Evolutionary conservation across 2,888 invertebrate genomes (phyloP).

Genomic region (Eupsilia transversa): DNA sequence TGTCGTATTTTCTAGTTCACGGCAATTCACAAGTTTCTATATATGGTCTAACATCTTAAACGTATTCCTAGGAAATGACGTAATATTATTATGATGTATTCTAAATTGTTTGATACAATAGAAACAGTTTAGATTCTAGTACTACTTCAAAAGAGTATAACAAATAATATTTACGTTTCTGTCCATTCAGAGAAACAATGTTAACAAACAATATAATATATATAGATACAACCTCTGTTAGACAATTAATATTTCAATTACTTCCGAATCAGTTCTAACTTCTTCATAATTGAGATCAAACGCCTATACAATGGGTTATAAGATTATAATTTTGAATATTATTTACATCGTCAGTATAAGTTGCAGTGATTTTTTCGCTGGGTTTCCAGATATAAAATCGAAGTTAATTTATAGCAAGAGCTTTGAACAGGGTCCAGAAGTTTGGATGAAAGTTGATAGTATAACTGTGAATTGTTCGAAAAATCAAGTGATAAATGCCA

Average conservation of each 20-base stretch:
- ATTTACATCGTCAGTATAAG: conserved; percentile 30
- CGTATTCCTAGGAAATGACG: conserved; percentile 49
- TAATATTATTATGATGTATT: conserved; percentile 22
- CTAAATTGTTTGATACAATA: conserved; percentile 14
- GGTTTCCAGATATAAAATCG: conserved; percentile 79
- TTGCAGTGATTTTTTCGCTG: conserved; percentile 69
- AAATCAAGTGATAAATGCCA: conserved; percentile 81
- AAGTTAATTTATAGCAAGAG: conserved; percentile 82
- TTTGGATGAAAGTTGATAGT: conserved; percentile 80
- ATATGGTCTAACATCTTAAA: conserved; percentile 42
- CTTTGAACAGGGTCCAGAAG: conserved; percentile 82
- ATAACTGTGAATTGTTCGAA: conserved; percentile 79
- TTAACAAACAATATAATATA: conserved; percentile 20
- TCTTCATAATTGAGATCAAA: conserved; percentile 13
- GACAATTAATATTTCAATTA: conserved; percentile 10
- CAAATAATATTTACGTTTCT: conserved; percentile 43
- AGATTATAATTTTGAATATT: conserved; percentile 26
- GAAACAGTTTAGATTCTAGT: too few relatives aligned
- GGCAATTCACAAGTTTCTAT: conserved; percentile 48
- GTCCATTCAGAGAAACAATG: conserved; percentile 33
- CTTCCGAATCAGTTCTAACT: conserved; percentile 33
- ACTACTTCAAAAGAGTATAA: conserved; percentile 1
- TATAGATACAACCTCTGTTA: conserved; percentile 8
- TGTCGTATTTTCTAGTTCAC: conserved; percentile 51
- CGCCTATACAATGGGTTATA: conserved; percentile 44